Evolutionary conservation across 2,797 vertebrate species (phyloP).

Genomic region (Mastacembelus armatus): DNA sequence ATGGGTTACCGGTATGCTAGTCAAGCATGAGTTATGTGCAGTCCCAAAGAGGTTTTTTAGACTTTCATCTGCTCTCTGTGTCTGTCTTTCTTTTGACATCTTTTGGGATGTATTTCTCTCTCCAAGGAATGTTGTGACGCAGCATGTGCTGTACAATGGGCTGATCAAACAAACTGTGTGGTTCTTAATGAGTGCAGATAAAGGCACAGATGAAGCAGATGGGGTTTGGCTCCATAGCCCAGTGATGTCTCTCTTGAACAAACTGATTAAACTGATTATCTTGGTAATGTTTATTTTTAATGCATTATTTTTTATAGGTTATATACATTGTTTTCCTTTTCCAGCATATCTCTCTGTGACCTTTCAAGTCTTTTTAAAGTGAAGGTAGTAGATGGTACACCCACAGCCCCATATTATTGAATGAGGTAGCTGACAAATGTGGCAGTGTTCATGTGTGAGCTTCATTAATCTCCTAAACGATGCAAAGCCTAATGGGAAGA

Average conservation of each 20-base stretch:
- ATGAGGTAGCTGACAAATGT: constrained; percentile 77
- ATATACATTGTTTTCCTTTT: not conserved
- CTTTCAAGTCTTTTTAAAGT: constrained; percentile 62
- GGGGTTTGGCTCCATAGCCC: constrained; percentile 9
- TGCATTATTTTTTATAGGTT: not conserved
- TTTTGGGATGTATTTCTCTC: constrained; percentile 31
- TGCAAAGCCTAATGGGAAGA: constrained; percentile 74
- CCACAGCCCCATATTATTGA: constrained; percentile 65
- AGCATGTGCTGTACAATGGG: constrained; percentile 33
- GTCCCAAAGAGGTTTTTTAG: constrained; percentile 28
- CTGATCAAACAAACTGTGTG: constrained; percentile 48
- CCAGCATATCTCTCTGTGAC: constrained; percentile 39
- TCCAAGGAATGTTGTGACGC: constrained; percentile 16
- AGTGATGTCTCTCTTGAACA: constrained; percentile 25
- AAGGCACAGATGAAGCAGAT: constrained; percentile 48
- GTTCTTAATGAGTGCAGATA: constrained; percentile 41
- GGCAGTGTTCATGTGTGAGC: constrained; percentile 63
- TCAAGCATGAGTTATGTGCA: constrained; percentile 12
- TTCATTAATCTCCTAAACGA: constrained; percentile 80
- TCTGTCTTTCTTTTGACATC: constrained; percentile 40
- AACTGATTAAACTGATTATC: constrained; percentile 43
- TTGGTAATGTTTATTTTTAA: constrained; percentile 26
- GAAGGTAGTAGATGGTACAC: constrained; percentile 45
- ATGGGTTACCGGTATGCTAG: constrained; percentile 15
- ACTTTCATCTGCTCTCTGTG: constrained; percentile 28